Evolutionary conservation across 2,113 vertebrate genomes (phyloP), one percentile per base, ranked within the genome.

Genomic region (Xenopus laevis): DNA sequence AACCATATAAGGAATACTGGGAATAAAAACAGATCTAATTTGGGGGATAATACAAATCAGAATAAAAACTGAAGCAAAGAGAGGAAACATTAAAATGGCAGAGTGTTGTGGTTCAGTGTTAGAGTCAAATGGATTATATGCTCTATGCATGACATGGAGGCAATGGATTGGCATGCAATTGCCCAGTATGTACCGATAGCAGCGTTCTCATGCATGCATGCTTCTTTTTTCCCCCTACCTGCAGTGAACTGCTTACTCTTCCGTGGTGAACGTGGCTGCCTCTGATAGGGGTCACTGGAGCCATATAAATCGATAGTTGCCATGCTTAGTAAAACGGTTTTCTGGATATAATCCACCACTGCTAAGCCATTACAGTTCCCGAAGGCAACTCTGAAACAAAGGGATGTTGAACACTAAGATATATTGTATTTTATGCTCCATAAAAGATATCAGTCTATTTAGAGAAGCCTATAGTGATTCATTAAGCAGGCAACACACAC

Each of bases 341-440:
- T 99, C 91, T 98, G 96, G 79, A 98, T 90, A 81, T 95, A 97
- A 89, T 99, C 96, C 86, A 99, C 94, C 68, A 99, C 90, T 0
- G 91, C 95, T 74, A 99, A 87, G 68, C 96, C 96, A 76, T 89
- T 97, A 84, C 94, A 94, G 83, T 96, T 98, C 78, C 97, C 97
- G 85, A 98, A 93, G 70, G 96, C 94, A 87, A 98, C 87, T 78
- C 97, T 98, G 83, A 61, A 58, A 71, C 33, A 40, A 40, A 9
- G 8, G 33, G 33, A 40, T 40, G 6, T 40, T 40, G 33, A 2
- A 40, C 2, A 40, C 6, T 3, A 4, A 40, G 33, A 7, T 40
- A 9, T 40, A 40, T 40, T 40, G 33, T 40, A 40, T 40, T 40
- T 40, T 40, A 6, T 40, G 33, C 33, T 40, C 33, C 33, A 40